These are phyloP conservation scores for Adelges cooleyi DNA, from an alignment of 1,140 invertebrate genomes.

Conservation along the genomic window DNA sequence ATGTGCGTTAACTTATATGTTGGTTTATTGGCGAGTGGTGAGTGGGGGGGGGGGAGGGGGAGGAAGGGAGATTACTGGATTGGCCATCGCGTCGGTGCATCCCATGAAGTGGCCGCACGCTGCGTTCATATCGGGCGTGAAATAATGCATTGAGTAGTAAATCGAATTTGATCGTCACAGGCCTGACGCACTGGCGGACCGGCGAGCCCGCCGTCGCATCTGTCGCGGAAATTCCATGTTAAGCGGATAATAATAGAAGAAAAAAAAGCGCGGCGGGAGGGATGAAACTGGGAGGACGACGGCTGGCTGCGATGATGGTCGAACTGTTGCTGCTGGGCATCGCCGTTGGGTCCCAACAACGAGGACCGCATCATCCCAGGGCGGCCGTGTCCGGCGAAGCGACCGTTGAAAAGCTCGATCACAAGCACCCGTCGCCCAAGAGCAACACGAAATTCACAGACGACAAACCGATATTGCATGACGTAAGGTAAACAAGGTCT, in stretches of 20 bases:
- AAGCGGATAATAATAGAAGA: slow-evolving; percentile 16
- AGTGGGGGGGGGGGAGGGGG: neutral
- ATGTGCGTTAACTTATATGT: too few relatives aligned
- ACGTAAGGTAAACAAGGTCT: slow-evolving; percentile 49
- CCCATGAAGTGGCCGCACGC: neutral
- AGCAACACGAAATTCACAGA: slow-evolving; percentile 48
- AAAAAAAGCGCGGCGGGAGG: neutral
- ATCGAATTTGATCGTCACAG: slow-evolving; percentile 25
- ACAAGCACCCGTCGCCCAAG: slow-evolving; percentile 42
- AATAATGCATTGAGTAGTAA: slow-evolving; percentile 6
- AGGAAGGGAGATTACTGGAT: slow-evolving; percentile 9
- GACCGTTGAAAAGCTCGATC: slow-evolving; percentile 39
- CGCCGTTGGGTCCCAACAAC: slow-evolving; percentile 38
- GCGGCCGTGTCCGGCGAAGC: slow-evolving; percentile 35
- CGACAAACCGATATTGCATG: slow-evolving; percentile 53
- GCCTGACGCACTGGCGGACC: neutral
- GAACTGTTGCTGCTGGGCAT: slow-evolving; percentile 16
- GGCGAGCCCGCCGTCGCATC: neutral
- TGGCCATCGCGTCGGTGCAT: slow-evolving; percentile 1
- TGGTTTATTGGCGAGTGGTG: too few relatives aligned
- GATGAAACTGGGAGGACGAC: neutral
- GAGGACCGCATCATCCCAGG: slow-evolving; percentile 63
- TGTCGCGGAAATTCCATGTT: slow-evolving; percentile 16
- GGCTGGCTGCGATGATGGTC: neutral
- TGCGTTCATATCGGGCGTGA: slow-evolving; percentile 17